Evolutionary conservation across 1,140 invertebrate species (phyloP).

Genomic region (Drosophila busckii): DNA sequence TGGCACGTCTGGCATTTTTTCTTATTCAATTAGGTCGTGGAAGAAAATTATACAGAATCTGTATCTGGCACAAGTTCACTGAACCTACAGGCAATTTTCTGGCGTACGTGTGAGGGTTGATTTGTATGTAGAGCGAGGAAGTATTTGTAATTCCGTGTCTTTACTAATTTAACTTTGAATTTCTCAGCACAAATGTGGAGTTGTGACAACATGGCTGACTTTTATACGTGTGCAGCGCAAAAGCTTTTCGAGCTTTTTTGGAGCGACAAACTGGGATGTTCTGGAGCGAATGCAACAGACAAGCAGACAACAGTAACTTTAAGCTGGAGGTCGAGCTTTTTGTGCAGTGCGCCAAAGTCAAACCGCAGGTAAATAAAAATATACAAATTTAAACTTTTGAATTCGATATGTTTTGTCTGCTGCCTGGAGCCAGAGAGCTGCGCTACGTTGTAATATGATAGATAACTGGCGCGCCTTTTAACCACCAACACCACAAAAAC

Average conservation of each 20-base stretch:
- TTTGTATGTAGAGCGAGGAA: constrained; percentile 19
- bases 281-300: constrained; percentile 25
- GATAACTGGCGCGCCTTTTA: too few species aligned
- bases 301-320: too few species aligned
- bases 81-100: constrained; percentile 51
- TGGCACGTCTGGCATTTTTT: constrained; percentile 65
- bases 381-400: constrained; percentile 13
- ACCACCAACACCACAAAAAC: constrained; percentile 29
- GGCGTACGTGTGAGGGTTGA: constrained; percentile 40
- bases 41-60: constrained; percentile 32
- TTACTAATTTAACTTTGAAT: constrained; percentile 32
- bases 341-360: background rate
- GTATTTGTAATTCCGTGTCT: background rate
- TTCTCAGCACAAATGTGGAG: constrained; percentile 54
- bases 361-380: constrained; percentile 37
- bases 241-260: constrained; percentile 47
- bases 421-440: too few species aligned
- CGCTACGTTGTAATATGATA: too few species aligned
- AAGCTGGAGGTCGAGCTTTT: constrained; percentile 23
- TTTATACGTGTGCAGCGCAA: constrained; percentile 38
- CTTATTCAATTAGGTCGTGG: constrained; percentile 2
- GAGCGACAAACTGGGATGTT: constrained; percentile 42
- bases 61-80: constrained; percentile 61
- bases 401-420: constrained; percentile 29
- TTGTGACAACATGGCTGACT: constrained; percentile 15